Conservation (phyloP, 1,140 invertebrate species). For the Ditylenchus dipsaci region DNA sequence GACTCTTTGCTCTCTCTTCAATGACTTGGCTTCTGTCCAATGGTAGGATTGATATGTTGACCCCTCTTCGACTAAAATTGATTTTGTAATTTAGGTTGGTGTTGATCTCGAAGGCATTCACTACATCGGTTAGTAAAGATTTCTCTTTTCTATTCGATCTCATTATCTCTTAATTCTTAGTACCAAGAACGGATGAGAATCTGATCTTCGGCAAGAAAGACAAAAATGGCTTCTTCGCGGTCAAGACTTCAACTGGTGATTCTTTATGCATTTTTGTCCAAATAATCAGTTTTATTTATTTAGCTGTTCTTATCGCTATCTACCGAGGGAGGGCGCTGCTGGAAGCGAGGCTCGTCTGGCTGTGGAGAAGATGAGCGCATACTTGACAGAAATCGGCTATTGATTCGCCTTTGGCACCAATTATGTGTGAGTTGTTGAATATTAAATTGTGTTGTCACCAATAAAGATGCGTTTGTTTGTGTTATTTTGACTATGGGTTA, state of each 20-base stretch:
- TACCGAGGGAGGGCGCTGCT: slow-evolving; percentile 50
- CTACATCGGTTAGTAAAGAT: slow-evolving; percentile 4
- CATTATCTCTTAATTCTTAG: slow-evolving; percentile 50
- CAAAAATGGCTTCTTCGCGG: slow-evolving; percentile 51
- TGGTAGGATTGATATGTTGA: slow-evolving; percentile 6
- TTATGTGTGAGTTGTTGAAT: no score
- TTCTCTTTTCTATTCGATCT: not conserved
- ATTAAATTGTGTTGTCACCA: no score
- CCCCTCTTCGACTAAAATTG: no score
- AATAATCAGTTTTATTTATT: no score
- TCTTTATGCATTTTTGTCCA: no score
- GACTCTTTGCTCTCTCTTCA: slow-evolving; percentile 42
- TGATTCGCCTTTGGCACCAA: no score
- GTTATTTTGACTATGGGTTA: no score
- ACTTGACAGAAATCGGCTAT: not conserved
- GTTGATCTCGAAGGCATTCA: slow-evolving; percentile 48
- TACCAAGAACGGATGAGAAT: slow-evolving; percentile 56
- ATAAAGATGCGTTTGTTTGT: no score
- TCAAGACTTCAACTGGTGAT: slow-evolving; percentile 46
- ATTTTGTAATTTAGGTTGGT: no score
- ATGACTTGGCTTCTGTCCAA: slow-evolving; percentile 47
- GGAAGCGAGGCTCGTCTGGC: slow-evolving; percentile 48
- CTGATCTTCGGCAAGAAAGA: slow-evolving; percentile 58
- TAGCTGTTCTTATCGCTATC: slow-evolving; percentile 52
- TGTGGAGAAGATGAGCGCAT: slow-evolving; percentile 46